Conservation (phyloP, 2,888 invertebrate genomes). For the Synergus japonicus region DNA sequence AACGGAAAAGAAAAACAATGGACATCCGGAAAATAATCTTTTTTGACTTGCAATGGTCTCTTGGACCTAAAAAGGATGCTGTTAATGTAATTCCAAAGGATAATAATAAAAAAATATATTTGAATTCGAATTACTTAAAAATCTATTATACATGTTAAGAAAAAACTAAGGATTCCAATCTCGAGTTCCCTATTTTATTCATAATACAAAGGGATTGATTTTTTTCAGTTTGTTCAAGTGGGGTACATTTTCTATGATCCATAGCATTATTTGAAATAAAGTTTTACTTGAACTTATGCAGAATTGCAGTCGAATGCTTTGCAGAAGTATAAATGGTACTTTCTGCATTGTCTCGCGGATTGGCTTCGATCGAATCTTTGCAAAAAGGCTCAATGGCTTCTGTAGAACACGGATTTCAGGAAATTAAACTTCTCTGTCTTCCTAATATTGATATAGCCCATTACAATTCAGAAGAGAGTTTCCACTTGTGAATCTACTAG, state of each 20-base stretch:
- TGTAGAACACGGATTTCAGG: slow-evolving; percentile 83
- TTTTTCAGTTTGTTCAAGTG: slow-evolving; percentile 82
- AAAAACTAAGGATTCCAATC: slow-evolving; percentile 9
- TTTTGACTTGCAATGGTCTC: slow-evolving; percentile 86
- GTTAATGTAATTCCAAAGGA: slow-evolving; percentile 79
- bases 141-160: slow-evolving; percentile 28
- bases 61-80: slow-evolving; percentile 87
- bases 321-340: slow-evolving; percentile 78
- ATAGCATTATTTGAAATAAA: slow-evolving; percentile 71
- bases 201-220: slow-evolving; percentile 69
- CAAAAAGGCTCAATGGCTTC: slow-evolving; percentile 93
- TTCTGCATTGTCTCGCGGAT: slow-evolving; percentile 67
- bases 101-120: slow-evolving; percentile 39
- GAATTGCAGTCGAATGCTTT: slow-evolving; percentile 86
- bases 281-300: slow-evolving; percentile 94
- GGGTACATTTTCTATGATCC: slow-evolving; percentile 77
- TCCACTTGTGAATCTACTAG: too few relatives aligned
- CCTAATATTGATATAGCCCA: slow-evolving; percentile 90
- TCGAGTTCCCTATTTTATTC: too few relatives aligned
- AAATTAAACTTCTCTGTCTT: slow-evolving; percentile 84
- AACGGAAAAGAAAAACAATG: slow-evolving; percentile 76
- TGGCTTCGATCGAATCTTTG: slow-evolving; percentile 66
- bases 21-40: slow-evolving; percentile 81
- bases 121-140: slow-evolving; percentile 67
- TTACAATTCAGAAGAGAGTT: slow-evolving; percentile 81